Evolutionary conservation across 2,113 vertebrate genomes (phyloP).

Genomic region (Mus spicilegus): DNA sequence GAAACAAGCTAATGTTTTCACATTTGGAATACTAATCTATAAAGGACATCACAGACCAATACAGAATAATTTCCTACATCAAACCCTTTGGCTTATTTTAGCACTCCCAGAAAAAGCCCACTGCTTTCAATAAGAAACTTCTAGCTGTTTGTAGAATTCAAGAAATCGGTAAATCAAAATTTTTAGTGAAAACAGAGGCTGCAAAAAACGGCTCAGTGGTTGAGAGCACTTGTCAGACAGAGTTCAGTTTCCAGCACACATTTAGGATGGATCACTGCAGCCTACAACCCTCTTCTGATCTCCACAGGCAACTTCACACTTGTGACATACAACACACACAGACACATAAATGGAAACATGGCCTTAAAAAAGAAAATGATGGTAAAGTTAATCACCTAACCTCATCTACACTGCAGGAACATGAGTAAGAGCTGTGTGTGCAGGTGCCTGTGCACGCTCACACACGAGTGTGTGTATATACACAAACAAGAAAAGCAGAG

Average conservation of each 20-base stretch:
- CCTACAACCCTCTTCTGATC: background rate
- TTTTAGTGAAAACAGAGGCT: background rate
- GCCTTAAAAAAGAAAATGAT: background rate
- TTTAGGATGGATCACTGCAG: no score
- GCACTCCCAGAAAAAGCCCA: background rate
- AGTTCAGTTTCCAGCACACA: background rate
- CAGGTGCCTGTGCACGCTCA: no score
- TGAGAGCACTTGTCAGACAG: background rate
- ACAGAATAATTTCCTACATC: background rate
- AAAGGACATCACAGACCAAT: background rate
- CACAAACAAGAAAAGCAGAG: background rate
- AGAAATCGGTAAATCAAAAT: constrained; percentile 40
- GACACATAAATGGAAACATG: background rate
- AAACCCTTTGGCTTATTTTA: constrained; percentile 43
- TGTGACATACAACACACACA: background rate
- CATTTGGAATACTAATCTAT: background rate
- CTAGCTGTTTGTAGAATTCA: background rate
- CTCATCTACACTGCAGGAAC: constrained; percentile 15
- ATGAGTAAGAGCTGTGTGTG: background rate
- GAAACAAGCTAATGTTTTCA: background rate
- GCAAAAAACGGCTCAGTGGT: background rate
- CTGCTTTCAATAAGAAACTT: constrained; percentile 11
- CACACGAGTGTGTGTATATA: no score
- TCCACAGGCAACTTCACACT: background rate
- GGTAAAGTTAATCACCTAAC: background rate